Base-by-base conservation (phyloP, 1,140 invertebrate species). In the Parasteatoda tepidariorum region DNA sequence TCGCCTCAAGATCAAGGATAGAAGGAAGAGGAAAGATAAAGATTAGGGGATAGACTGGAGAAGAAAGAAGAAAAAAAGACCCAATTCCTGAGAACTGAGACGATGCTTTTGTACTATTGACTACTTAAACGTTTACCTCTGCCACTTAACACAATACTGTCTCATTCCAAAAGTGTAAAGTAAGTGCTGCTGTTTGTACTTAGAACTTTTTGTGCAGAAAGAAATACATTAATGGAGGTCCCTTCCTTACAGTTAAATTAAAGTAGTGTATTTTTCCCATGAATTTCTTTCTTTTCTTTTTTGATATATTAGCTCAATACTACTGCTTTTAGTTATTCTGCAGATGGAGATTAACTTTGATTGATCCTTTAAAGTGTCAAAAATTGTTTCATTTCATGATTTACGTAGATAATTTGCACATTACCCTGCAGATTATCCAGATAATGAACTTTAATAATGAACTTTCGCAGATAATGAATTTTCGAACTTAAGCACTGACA, bases 101-200 rank as follows among this genome's bases (percentile, higher is more conserved):
- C 74, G 31, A 22, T 24, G 28, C 54, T 48, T 73, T 73, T 73
- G 59, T 61, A 30, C 26, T 73, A 26, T 54, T 11, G 33, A 73
- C 70, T 73, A 73, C 70, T 73, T 73, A 59, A 75, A 75, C 30
- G 73, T 75, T 75, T 62, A 28, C 54, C n/a, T 30, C n/a, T 61
- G 57, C 22, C 41, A 54, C 54, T 75, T 75, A 75, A 33, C 30
- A 34, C 24, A 18, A 11, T 66, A 18, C 15, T 33, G 28, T 30
- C 5, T 38, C 28, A 13, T 48, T 48, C 9, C n/a, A 13, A 48
- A 48, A 13, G 38, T 48, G 18, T 13, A 48, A 48, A 73, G 48
- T 31, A 73, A 28, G 41, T 73, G 70, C 55, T 73, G 54, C 57
- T 55, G 24, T 57, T 57, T 6, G 54, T 48, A 48, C 38, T 48